Base-by-base conservation (phyloP, 2,797 vertebrate species). In the Halcyon chelicuti region DNA sequence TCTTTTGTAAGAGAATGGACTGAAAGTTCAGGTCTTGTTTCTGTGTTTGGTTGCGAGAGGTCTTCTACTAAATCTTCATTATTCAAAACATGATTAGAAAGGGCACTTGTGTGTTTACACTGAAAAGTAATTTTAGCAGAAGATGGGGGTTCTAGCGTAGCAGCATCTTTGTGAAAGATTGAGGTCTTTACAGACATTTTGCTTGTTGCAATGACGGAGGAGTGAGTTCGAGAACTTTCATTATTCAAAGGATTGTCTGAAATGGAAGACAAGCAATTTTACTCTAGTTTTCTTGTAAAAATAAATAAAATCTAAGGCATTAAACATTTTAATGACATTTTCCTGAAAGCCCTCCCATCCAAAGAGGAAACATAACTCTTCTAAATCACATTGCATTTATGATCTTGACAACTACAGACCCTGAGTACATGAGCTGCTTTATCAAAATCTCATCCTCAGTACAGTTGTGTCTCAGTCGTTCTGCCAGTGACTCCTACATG, bases 171-270 rank as follows among this genome's bases (percentile, higher is more conserved):
- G 61, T 99, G 98, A 97, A 99, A 99, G 75, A 98, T 98, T 94
- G 99, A 99, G 87, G 98, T 98, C 96, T 99, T 99, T 80, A 98
- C 98, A 68, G 99, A 98, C 77, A 99, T 98, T 97, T 99, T 99
- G 94, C 99, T 99, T 91, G 99, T 98, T 95, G 98, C 99, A 86
- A 98, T 98, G 83, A 99, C 97, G 28, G 99, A 99, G 39, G 99
- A 99, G 90, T 99, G 99, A 66, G 98, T 98, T 97, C 98, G 98
- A 88, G 99, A 99, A 97, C 98, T 99, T 96, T 99, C 99, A 76
- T 99, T 99, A 54, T 99, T 99, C 97, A 99, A 92, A 63, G 99
- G 99, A 91, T 99, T 99, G 98, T 99, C 99, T 99, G 96, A 70
- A 98, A 96, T 44, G 54, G 44, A 95, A 70, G 60, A 95, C 85